phyloP scores from a whole-genome alignment of 1,140 invertebrate genomes.

The Mizuhopecten yessoensis region DNA sequence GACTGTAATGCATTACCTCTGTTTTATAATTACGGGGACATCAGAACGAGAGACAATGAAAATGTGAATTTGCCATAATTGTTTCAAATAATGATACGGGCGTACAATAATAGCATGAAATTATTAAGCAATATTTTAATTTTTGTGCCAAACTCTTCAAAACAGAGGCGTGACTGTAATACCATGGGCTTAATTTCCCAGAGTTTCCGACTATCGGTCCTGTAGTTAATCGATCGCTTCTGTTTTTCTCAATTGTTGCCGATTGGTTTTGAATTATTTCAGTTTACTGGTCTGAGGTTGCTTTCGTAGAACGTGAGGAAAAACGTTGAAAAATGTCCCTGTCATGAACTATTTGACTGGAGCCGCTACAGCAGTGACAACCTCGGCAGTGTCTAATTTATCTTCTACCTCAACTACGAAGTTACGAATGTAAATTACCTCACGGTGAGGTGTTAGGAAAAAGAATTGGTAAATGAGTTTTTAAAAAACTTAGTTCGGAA shows the following conservation, averaged over 20 bases:
- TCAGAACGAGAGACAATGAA: slow-evolving; percentile 27
- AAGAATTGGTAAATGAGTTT: slow-evolving; percentile 35
- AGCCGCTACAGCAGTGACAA: not conserved
- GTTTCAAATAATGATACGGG: slow-evolving; percentile 38
- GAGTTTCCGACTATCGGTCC: not conserved
- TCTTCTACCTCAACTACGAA: not conserved
- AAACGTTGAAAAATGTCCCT: slow-evolving; percentile 6
- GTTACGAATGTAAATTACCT: not conserved
- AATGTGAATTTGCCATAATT: slow-evolving; percentile 39
- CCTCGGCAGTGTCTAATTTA: slow-evolving; percentile 14
- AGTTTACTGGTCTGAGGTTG: not conserved
- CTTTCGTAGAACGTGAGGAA: not conserved
- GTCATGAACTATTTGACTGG: not conserved
- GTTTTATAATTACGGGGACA: slow-evolving; percentile 27
- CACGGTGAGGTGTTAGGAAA: not conserved
- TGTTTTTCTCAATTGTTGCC: slow-evolving; percentile 27
- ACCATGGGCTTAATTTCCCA: not conserved
- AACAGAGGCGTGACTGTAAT: slow-evolving; percentile 11
- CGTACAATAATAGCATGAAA: slow-evolving; percentile 21
- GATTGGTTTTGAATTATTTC: slow-evolving; percentile 39
- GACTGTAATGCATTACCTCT: slow-evolving; percentile 24
- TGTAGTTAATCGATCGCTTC: slow-evolving; percentile 16
- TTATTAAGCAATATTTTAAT: slow-evolving; percentile 40
- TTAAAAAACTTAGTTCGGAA: not conserved
- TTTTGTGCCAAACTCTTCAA: slow-evolving; percentile 20